Percentiles rank a stretch among this genome's conserved stretches.
phyloP scores from a whole-genome alignment of 92 coral and sea anemone genomes.

The Desmophyllum pertusum region DNA sequence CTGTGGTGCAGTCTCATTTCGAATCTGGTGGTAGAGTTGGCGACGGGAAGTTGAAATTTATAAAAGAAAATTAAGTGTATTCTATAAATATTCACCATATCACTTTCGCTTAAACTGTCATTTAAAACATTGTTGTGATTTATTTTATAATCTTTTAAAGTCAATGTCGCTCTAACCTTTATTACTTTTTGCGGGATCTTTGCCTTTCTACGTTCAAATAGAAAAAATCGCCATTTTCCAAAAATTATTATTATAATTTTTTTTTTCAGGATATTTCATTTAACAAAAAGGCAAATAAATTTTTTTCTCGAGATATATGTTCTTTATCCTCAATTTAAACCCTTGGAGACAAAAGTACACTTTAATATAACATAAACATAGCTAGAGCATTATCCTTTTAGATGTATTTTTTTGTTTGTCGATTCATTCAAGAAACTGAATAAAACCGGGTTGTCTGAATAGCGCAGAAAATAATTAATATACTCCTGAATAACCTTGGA shows the following conservation, averaged over 20 bases:
- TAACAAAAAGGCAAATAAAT: background rate
- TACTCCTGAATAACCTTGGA: background rate
- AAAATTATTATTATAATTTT: background rate
- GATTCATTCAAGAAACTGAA: too few species aligned
- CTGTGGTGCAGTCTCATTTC: background rate
- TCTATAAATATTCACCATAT: background rate
- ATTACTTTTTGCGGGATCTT: background rate
- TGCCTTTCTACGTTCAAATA: background rate
- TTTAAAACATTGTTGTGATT: conserved; percentile 1
- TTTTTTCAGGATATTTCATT: background rate
- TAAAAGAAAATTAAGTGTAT: background rate
- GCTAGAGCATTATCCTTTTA: background rate
- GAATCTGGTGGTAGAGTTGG: background rate
- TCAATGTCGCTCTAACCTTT: background rate
- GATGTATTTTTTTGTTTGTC: too few species aligned
- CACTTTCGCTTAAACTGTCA: background rate
- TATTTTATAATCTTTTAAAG: background rate
- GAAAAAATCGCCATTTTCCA: background rate
- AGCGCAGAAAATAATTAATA: too few species aligned
- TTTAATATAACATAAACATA: background rate
- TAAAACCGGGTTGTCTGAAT: too few species aligned
- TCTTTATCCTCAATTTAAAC: conserved; percentile 4
- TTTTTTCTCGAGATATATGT: background rate
- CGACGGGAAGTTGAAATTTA: background rate
- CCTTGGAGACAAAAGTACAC: background rate